Base-by-base conservation (phyloP, 2,888 invertebrate species). In the Drosophila incognita region DNA sequence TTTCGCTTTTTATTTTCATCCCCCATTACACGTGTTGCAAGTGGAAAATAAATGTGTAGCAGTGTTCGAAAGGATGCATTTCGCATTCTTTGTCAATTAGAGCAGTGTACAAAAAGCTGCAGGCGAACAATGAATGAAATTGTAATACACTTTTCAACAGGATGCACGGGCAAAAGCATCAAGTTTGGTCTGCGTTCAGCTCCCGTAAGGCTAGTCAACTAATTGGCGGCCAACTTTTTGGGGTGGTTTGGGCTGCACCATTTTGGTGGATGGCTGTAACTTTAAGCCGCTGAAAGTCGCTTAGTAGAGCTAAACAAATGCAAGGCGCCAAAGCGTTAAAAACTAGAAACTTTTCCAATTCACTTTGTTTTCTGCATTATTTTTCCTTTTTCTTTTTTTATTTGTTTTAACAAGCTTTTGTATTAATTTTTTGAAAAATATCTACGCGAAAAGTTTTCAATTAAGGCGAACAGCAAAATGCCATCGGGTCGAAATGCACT, bases 321-420 rank as follows among this genome's bases (percentile, higher is more conserved):
- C 76, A 74, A 82, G 87, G 88, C 86, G 86, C 64, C 74, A 82
- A 81, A 83, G 89, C 89, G 86, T 84, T 86, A 79, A 83, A 79
- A 86, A 86, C 87, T 81, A 66, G 81, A 82, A 87, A 88, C 77
- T 88, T 88, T 87, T 78, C 71, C 84, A 89, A 84, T 85, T 87
- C 89, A 79, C 72, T 76, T 82, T 81, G 72, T 76, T 69, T 62
- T 62, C 69, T 53, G 61, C 40, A 51, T 64, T 24, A 36, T 42
- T 31, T 7, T 24, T 48, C 33, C 24, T 36, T 57, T 29, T 48
- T 46, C 24, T 36, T 57, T 40, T 69, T 18, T 40, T 59, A 15
- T 57, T 54, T 57, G 40, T 27, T 61, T 52, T 67, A 15, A 42
- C 18, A 46, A 27, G 36, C 60, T 61, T 58, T 74, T 70, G 67